Base-by-base conservation (phyloP, 2,113 vertebrate species). In the Glaucomys volans region DNA sequence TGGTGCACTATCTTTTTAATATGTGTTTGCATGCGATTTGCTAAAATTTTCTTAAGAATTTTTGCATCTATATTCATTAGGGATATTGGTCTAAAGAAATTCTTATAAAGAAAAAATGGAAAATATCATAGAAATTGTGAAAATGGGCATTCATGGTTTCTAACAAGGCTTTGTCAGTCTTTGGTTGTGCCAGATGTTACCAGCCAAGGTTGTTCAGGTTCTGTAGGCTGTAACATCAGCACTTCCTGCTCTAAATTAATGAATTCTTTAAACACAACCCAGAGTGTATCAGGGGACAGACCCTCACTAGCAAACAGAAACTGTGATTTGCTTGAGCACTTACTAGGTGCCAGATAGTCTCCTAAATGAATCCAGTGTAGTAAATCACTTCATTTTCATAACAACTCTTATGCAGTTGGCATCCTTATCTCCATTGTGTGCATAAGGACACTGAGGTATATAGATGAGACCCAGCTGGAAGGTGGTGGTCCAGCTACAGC, bases 71-170 rank as follows among this genome's bases (percentile, higher is more conserved):
- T n/a, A n/a, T n/a, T n/a, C n/a, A n/a, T n/a, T n/a, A n/a, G n/a
- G n/a, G n/a, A n/a, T n/a, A n/a, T n/a, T n/a, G n/a, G n/a, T n/a
- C n/a, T n/a, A 93, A 64, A 87, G 22, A 52, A 96, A 88, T 1
- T n/a, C n/a, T 91, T 84, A 11, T 75, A 20, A 50, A 77, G 22
- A 35, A 40, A 90, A 88, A 28, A 81, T 32, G 44, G 93, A 50
- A 86, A 40, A 75, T 66, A 42, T 10, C 28, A 84, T 4, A 89
- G 5, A 86, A 91, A 69, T 0, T 89, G 76, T 71, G 24, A 95
- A 97, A 82, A 87, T 26, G 84, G 75, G 13, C 30, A 95, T 12
- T 86, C 59, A 35, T 4, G 11, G 11, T 42, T 96, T 97, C 72
- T 79, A 62, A 92, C 64, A 83, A 85, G 32, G 54, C 32, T 90